phyloP scores from a whole-genome alignment of 2,888 invertebrate genomes.

The Drosophila flavopinicola region DNA sequence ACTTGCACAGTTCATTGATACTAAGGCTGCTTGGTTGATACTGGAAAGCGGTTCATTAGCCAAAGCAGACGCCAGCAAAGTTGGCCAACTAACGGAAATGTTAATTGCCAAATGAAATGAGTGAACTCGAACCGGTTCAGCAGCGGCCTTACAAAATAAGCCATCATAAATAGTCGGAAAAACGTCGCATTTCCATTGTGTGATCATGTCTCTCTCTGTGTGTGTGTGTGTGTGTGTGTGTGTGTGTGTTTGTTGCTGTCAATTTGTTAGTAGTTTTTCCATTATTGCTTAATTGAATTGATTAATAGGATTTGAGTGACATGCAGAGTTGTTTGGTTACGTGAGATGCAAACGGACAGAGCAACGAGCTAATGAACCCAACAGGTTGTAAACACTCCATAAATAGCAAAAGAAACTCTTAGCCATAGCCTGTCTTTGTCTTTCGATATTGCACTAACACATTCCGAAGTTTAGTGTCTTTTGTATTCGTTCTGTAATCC shows the following conservation, averaged over 20 bases:
- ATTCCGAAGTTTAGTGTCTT: conserved; percentile 20
- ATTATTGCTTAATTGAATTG: conserved; percentile 76
- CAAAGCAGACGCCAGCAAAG: conserved; percentile 76
- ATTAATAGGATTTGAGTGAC: conserved; percentile 75
- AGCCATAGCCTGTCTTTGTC: background rate
- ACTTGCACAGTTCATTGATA: conserved; percentile 66
- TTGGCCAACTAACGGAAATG: conserved; percentile 81
- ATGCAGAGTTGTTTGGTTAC: conserved; percentile 61
- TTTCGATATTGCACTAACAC: conserved; percentile 1
- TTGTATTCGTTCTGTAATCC: conserved; percentile 28
- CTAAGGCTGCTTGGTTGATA: conserved; percentile 16
- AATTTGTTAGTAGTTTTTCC: conserved; percentile 70
- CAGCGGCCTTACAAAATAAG: conserved; percentile 70
- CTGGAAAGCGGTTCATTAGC: conserved; percentile 70
- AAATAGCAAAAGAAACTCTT: background rate
- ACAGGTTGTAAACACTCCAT: conserved; percentile 22
- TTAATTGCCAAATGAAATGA: conserved; percentile 77
- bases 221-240: conserved; percentile 13
- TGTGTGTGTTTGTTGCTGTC: conserved; percentile 30
- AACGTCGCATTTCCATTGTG: conserved; percentile 57
- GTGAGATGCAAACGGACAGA: conserved; percentile 42
- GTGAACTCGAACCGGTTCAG: conserved; percentile 64
- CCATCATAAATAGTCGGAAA: conserved; percentile 73
- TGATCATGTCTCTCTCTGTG: background rate
- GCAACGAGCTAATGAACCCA: conserved; percentile 67